phyloP scores from a whole-genome alignment of 2,113 vertebrate species.

The Mus spicilegus region DNA sequence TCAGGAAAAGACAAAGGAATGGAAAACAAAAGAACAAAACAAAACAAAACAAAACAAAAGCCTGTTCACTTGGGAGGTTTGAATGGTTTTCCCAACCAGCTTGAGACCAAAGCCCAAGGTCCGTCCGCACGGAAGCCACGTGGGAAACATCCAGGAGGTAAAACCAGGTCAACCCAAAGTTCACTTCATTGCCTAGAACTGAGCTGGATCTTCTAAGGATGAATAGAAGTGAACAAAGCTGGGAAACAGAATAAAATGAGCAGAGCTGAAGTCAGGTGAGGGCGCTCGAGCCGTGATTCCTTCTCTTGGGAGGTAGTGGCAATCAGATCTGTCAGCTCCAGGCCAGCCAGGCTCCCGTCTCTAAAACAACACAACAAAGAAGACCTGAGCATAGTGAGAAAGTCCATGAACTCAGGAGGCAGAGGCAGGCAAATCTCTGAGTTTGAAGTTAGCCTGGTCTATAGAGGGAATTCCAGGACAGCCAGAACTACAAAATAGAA shows the following conservation, averaged over 20 bases:
- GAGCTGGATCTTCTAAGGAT: not conserved
- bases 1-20: not conserved
- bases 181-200: fast-evolving
- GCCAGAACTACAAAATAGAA: not conserved
- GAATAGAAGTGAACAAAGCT: not conserved
- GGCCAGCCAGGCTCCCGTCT: not conserved
- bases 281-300: not conserved
- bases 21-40: no score
- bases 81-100: not conserved
- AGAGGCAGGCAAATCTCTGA: not conserved
- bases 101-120: fast-evolving
- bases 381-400: not conserved
- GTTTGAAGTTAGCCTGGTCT: not conserved
- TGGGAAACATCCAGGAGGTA: no score
- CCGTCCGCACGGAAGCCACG: fast-evolving
- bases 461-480: not conserved
- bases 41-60: no score
- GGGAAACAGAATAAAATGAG: not conserved
- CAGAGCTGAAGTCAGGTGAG: not conserved
- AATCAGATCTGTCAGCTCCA: not conserved
- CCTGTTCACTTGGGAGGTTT: not conserved
- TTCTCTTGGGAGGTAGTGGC: not conserved
- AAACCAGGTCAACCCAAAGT: fast-evolving
- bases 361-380: not conserved
- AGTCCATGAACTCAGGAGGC: not conserved